These are phyloP conservation scores for Morelia viridis DNA, from an alignment of 2,797 vertebrate genomes.

Conservation along the genomic window DNA sequence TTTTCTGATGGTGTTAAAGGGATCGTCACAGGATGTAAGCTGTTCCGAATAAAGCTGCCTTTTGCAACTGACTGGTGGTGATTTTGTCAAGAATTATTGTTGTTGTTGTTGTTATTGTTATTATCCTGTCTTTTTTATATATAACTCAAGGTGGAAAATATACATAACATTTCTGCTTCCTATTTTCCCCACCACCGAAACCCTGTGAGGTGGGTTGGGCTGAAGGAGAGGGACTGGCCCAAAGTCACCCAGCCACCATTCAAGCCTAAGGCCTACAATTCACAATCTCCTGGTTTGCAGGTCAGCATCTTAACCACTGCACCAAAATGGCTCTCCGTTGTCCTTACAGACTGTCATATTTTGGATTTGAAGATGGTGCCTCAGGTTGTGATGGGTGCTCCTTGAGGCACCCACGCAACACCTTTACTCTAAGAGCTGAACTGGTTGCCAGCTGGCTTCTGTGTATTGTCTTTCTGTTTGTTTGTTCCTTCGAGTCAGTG, in stretches of 20 bases:
- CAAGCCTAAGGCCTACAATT: not conserved
- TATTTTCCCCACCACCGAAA: not conserved
- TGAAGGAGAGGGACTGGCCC: not conserved
- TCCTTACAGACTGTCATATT: not conserved
- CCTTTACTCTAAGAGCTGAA: too few relatives aligned
- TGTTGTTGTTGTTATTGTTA: too few relatives aligned
- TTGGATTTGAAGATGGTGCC: not conserved
- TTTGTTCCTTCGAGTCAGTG: not conserved
- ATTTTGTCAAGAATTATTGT: not conserved
- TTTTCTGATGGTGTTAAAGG: not conserved
- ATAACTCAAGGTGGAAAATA: too few relatives aligned
- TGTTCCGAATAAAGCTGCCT: not conserved
- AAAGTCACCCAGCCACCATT: not conserved
- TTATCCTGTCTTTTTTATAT: too few relatives aligned
- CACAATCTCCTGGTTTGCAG: not conserved
- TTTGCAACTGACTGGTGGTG: not conserved
- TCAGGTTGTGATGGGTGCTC: not conserved
- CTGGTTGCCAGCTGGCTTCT: too few relatives aligned
- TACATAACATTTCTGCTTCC: too few relatives aligned
- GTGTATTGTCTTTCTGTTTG: too few relatives aligned
- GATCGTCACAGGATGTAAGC: not conserved
- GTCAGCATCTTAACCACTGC: not conserved
- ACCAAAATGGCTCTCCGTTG: not conserved
- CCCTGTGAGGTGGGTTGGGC: not conserved
- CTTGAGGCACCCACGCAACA: not conserved